A percentile compares a stretch with the other conserved stretches of the same genome.
phyloP scores from a whole-genome alignment of 2,113 vertebrate species.

The Excalfactoria chinensis region DNA sequence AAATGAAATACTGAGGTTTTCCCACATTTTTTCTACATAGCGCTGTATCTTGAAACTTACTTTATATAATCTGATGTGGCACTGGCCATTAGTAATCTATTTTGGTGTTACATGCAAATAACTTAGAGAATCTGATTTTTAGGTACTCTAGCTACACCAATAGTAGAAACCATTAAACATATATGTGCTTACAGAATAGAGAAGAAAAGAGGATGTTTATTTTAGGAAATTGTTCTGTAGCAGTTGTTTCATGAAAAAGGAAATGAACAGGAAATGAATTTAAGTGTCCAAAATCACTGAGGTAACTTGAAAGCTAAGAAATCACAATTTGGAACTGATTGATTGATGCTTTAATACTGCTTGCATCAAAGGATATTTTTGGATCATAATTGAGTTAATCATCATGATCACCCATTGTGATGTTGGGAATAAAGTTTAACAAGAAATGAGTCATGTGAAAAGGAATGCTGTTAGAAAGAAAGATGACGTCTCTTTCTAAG shows the following conservation, averaged over 20 bases:
- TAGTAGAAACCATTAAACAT: neutral
- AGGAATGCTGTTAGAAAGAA: neutral
- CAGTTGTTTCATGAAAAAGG: neutral
- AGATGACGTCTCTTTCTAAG: neutral
- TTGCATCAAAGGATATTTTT: slow-evolving; percentile 27
- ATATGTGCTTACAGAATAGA: neutral
- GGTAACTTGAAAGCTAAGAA: slow-evolving; percentile 13
- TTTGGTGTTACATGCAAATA: neutral
- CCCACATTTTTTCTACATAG: neutral
- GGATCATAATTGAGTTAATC: slow-evolving; percentile 11
- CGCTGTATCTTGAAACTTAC: neutral
- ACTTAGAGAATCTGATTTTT: neutral
- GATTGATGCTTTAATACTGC: slow-evolving; percentile 6
- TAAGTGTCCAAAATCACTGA: slow-evolving; percentile 1
- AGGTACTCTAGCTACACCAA: neutral
- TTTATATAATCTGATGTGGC: neutral
- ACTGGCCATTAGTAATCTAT: neutral
- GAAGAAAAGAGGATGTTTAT: neutral
- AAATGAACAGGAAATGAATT: slow-evolving; percentile 16
- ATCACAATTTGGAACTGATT: slow-evolving; percentile 14
- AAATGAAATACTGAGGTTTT: neutral
- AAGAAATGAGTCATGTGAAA: neutral
- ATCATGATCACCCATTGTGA: slow-evolving; percentile 11
- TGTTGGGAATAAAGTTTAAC: neutral
- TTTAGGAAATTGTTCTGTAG: neutral